A percentile compares a stretch with the other conserved stretches of the same genome.
Conservation (phyloP, 2,888 invertebrate species). For the Lasioglossum marginatum region DNA sequence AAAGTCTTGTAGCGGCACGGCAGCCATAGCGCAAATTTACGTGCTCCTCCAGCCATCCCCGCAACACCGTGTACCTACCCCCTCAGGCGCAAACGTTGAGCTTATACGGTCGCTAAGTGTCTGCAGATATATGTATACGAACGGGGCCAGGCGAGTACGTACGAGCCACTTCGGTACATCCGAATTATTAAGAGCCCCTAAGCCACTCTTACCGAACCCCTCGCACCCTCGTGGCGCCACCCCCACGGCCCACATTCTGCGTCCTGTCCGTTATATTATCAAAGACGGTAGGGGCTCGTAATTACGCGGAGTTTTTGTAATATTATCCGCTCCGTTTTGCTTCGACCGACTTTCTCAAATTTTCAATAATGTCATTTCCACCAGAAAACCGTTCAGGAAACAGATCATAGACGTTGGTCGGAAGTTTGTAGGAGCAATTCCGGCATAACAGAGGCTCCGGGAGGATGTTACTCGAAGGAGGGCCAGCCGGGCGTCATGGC, state of each 20-base stretch:
- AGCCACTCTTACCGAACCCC: conserved; percentile 75
- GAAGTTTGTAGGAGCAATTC: conserved; percentile 1
- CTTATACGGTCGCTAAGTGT: conserved; percentile 63
- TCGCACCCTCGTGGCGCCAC: conserved; percentile 52
- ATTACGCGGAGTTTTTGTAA: conserved; percentile 16
- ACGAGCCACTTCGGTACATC: conserved; percentile 71
- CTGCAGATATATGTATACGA: conserved; percentile 56
- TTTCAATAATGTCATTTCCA: neutral
- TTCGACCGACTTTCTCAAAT: neutral
- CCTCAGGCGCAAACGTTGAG: conserved; percentile 33
- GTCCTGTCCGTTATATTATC: conserved; percentile 76
- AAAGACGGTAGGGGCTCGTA: conserved; percentile 62
- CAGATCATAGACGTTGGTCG: neutral
- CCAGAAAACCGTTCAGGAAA: neutral
- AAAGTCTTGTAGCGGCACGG: conserved; percentile 78
- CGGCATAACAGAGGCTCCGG: conserved; percentile 6
- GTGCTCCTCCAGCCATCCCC: conserved; percentile 64
- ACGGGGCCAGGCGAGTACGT: conserved; percentile 54
- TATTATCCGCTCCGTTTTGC: neutral
- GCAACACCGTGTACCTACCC: conserved; percentile 6
- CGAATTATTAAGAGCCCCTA: conserved; percentile 81
- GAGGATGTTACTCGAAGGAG: neutral
- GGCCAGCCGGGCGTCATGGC: conserved; percentile 18
- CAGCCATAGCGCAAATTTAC: conserved; percentile 78
- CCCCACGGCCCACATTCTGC: conserved; percentile 57